Evolutionary conservation across 1,140 invertebrate species (phyloP), one percentile per base, ranked within the genome.

Genomic region (Adoxophyes honmai): DNA sequence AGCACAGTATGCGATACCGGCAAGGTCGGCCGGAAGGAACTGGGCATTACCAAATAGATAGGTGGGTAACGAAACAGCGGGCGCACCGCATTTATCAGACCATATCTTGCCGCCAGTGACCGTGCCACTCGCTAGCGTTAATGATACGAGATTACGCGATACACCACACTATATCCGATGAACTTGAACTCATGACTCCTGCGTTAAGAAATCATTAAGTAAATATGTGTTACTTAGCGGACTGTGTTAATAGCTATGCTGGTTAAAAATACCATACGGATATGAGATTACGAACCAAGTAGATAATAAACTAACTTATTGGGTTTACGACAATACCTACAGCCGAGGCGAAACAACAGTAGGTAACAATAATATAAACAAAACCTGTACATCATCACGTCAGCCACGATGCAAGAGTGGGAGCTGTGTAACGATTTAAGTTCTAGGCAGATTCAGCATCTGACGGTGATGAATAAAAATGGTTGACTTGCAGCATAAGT

Each of bases 11-110:
- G 60, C 55, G 57, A 52, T 68, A 69, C 63, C 59, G 62, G 68
- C 75, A 79, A 85, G 81, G 78, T 73, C 76, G 62, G 54, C 71
- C 72, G 78, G 78, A 86, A 83, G 78, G 64, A 78, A 77, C 71
- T 60, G 60, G 67, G 56, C 73, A 72, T 77, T 81, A 73, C 70
- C 59, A 73, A 75, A 79, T 66, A 78, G 74, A 75, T 76, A 68
- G 70, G 68, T 63, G 59, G 52, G 61, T 44, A 53, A 60, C 56
- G 55, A 64, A 63, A 61, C 59, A 44, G 54, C 59, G 51, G 51
- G 58, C 65, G 57, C 34, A 54, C 65, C 66, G 53, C 70, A 73
- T 72, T 71, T 75, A 78, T 81, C 78, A 73, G 70, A 55, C 60
- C 64, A 59, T 72, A 75, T 74, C 66, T 66, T 36, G n/a, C 34